Conservation (phyloP, 2,113 vertebrate species). For the Gymnocephalus cernua region DNA sequence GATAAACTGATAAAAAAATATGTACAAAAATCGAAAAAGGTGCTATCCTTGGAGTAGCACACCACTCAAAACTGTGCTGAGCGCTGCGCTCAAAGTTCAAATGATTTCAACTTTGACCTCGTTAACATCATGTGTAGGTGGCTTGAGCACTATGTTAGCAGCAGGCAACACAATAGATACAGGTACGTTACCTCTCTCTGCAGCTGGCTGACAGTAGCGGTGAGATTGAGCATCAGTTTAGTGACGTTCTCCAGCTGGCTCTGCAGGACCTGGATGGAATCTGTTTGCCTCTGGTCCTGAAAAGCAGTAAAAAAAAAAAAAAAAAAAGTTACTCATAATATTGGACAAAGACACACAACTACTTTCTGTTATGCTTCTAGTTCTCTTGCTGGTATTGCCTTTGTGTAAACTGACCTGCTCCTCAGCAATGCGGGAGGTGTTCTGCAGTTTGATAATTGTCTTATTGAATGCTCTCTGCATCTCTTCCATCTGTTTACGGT, state of each 20-base stretch:
- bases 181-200: constrained; percentile 89
- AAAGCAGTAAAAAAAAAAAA: not conserved
- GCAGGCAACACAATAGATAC: not conserved
- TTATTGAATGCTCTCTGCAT: constrained; percentile 99
- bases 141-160: no score
- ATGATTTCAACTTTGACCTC: no score
- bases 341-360: not conserved
- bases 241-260: constrained; percentile 94
- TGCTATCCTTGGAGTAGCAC: no score
- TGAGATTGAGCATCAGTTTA: constrained; percentile 92
- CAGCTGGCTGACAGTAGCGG: constrained; percentile 87
- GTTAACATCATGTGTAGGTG: no score
- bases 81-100: no score
- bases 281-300: constrained; percentile 96
- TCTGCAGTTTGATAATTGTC: constrained; percentile 98
- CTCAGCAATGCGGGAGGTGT: constrained; percentile 96
- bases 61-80: no score
- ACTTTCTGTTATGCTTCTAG: not conserved
- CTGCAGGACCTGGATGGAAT: constrained; percentile 95
- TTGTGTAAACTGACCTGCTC: constrained; percentile 89
- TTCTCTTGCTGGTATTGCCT: not conserved
- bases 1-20: not conserved
- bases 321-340: no score
- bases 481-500: constrained; percentile 99
- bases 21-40: no score